Base-by-base conservation (phyloP, 2,113 vertebrate genomes). In the Leiothrix lutea region DNA sequence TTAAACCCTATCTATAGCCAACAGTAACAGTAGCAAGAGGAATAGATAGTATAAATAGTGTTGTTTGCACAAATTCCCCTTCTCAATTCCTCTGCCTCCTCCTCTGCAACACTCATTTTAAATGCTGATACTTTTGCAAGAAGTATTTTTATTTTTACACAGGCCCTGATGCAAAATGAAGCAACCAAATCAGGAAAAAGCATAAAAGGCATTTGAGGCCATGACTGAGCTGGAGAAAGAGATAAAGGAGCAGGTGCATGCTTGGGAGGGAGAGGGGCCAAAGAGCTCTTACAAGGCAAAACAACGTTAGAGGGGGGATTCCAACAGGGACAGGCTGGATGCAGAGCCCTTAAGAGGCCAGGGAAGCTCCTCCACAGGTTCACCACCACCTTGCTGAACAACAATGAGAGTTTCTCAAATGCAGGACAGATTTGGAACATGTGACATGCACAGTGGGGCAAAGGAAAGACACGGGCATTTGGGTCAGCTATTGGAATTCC, bases 1-100 rank as follows among this genome's bases (percentile, higher is more conserved):
- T 96, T 95, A 97, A 97, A 91, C 65, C 61, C 97, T 97, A 97
- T 97, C 94, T 97, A 97, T 97, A 97, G 95, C 86, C 71, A 85
- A 57, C 84, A 91, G 97, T 96, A 97, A 97, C 92, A 93, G 69
- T 94, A 97, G 95, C 74, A 97, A 96, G 95, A 94, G 90, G 64
- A 94, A 90, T 7, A 65, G 87, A 72, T 66, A 91, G 56, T 75
- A 96, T 66, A 91, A 96, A 94, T 90, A 96, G 93, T 61, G 58
- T 11, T 85, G 60, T 85, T 90, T 86, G 79, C 58, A 96, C 83
- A 94, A 90, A 95, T 71, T 70, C 65, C 84, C 78, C 80, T 79
- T 94, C 93, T 96, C 94, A 91, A 85, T 81, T 97, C 90, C 88
- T 89, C 82, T 61, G 35, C 75, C 83, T 79, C 93, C 87, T 86